Evolutionary conservation across 2,113 vertebrate genomes (phyloP), one percentile per base, ranked within the genome.

Genomic region (Chloroceryle aenea): DNA sequence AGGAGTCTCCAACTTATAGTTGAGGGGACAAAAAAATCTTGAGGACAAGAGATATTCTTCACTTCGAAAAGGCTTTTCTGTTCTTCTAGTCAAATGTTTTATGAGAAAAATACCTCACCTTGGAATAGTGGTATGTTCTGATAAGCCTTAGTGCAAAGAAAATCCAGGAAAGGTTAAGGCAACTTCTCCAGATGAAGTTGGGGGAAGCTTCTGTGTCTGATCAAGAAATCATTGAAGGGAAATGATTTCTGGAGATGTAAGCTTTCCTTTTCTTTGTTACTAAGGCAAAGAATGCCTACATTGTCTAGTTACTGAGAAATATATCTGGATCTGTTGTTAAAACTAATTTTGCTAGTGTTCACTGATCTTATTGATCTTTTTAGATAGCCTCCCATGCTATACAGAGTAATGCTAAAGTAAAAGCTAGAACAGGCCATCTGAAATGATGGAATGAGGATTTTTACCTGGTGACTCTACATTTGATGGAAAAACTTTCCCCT

Each of bases 311-410:
- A 53, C 87, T 73, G 80, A 95, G 87, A 93, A 96, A 73, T 92
- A 69, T 53, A 56, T 64, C 76, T 92, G 73, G 72, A 94, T 86
- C 56, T 75, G 64, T 77, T 94, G 85, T 90, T 96, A 83, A 90
- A 93, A 93, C 64, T 81, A 34, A 91, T 95, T 92, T 94, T 86
- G 26, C 83, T 74, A 71, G 64, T 63, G 22, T 71, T 94, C 43
- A 21, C 75, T 86, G 78, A 86, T 92, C 34, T 86, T 91, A 91
- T 34, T 94, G 93, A 93, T 93, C 52, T 53, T 86, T 93, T 90
- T 64, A 59, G 88, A 90, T 71, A 86, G 68, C 27, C 26, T 91
- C 47, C 58, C 26, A 8, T 40, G 8, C 36, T 83, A 16, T 43
- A 63, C 26, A 78, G 50, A 29, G 42, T 63, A 83, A 77, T n/a